A percentile compares a stretch with the other conserved stretches of the same genome.
Conservation (phyloP, 2,888 invertebrate genomes). For the Hyppa rectilinea region DNA sequence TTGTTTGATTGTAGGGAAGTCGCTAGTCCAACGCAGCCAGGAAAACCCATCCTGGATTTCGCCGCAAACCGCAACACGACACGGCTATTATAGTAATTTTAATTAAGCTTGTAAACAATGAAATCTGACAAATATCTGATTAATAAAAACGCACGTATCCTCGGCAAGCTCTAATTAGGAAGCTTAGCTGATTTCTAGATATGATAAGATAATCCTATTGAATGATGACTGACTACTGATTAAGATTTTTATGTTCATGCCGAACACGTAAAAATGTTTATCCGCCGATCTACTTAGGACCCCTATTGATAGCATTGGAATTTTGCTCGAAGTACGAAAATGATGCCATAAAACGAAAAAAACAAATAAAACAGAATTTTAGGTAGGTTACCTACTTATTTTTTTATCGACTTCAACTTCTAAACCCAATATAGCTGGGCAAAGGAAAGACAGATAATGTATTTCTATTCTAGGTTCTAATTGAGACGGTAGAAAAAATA, state of each 20-base stretch:
- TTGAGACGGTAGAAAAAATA: neutral
- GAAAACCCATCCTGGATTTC: neutral
- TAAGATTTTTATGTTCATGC: neutral
- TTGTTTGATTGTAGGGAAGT: neutral
- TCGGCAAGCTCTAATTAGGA: neutral
- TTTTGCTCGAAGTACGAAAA: neutral
- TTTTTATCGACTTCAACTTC: neutral
- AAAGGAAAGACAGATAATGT: neutral
- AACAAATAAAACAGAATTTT: neutral
- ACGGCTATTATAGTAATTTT: neutral
- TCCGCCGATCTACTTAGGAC: neutral
- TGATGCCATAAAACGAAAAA: neutral
- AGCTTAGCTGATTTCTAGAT: constrained; percentile 1
- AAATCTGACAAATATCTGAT: neutral
- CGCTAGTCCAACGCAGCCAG: neutral
- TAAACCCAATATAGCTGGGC: neutral
- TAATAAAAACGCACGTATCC: neutral
- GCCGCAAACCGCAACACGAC: neutral
- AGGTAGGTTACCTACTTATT: neutral
- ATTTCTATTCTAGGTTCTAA: neutral
- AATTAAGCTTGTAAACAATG: neutral
- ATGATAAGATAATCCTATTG: constrained; percentile 1
- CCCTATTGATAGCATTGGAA: neutral
- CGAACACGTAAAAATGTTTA: constrained; percentile 1
- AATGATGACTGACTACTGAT: constrained; percentile 5